Base-by-base conservation (phyloP, 2,797 vertebrate genomes). In the Halcyon leucocephala region DNA sequence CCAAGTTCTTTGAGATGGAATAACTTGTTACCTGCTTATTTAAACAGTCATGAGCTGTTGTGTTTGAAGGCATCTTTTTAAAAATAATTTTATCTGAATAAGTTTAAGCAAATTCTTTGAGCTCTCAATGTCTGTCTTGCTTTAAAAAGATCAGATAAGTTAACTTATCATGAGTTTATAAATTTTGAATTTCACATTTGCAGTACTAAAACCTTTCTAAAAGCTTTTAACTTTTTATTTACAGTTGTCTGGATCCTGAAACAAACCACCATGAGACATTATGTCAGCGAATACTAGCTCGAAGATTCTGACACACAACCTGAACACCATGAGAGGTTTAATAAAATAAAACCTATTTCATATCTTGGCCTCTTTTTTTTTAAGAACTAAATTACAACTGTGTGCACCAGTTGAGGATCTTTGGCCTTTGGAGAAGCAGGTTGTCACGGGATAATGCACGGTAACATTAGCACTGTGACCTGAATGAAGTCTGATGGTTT, bases 301-400 rank as follows among this genome's bases (percentile, higher is more conserved):
- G 33, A 65, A 62, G 49, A 71, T 35, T 62, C 78, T 71, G 35
- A 44, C 77, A n/a, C 9, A 66, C 64, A 66, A 82, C 24, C 15
- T 2, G 4, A 81, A 70, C 17, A 66, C 17, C 48, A 10, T 49
- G 9, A 67, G 49, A 76, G 55, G 20, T 74, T 74, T 67, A 94
- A 90, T 79, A 91, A 93, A 97, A 90, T 55, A 84, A 93, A 95
- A 84, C 2, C 0, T 94, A 76, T 93, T 96, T 91, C 83, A 71
- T 95, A 77, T 83, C 35, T 82, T 67, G 33, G 48, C 33, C 26
- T 61, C 35, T 39, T 71, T 10, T 31, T 21, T 37, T 29, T 57
- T 37, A 54, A 89, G 26, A 76, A 31, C 39, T 70, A 12, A 76
- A n/a, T 15, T 9, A 10, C 46, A 24, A 39, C 86, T 57, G 13